A percentile compares a stretch with the other conserved stretches of the same genome.
Evolutionary conservation across 2,797 vertebrate species (phyloP).

Genomic region (Hirundo rustica): DNA sequence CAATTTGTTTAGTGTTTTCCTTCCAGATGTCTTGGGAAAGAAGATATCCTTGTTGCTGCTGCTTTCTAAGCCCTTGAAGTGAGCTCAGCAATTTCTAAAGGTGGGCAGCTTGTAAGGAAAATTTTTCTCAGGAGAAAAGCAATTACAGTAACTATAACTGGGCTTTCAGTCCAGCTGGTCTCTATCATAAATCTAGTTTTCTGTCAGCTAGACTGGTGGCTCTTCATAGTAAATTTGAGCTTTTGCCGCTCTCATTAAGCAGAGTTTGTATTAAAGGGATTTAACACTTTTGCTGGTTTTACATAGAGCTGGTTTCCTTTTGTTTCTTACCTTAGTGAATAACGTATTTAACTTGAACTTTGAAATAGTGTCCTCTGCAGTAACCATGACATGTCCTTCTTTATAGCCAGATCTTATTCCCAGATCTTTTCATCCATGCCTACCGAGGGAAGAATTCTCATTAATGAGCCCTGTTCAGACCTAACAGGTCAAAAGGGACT

Average conservation of each 20-base stretch:
- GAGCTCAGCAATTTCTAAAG: neutral
- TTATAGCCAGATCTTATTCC: neutral
- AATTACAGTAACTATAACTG: neutral
- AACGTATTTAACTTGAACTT: slow-evolving; percentile 11
- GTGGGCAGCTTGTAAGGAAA: neutral
- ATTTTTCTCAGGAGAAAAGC: slow-evolving; percentile 6
- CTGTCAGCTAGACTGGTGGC: neutral
- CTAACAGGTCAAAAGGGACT: neutral
- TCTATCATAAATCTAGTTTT: slow-evolving; percentile 2
- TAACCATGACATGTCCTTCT: neutral
- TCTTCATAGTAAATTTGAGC: neutral
- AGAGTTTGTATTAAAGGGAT: neutral
- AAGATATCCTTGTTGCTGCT: neutral
- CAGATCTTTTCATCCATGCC: neutral
- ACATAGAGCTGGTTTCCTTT: neutral
- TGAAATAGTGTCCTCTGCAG: neutral
- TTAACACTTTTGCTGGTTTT: neutral
- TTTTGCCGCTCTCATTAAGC: neutral
- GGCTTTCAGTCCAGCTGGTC: neutral
- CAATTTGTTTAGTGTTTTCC: neutral
- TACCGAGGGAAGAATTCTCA: neutral
- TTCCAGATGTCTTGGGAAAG: neutral
- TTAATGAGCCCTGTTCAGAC: neutral
- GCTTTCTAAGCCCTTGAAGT: neutral
- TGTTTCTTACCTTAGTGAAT: neutral